phyloP scores from a whole-genome alignment of 2,113 vertebrate species.

The Apteryx owenii region DNA sequence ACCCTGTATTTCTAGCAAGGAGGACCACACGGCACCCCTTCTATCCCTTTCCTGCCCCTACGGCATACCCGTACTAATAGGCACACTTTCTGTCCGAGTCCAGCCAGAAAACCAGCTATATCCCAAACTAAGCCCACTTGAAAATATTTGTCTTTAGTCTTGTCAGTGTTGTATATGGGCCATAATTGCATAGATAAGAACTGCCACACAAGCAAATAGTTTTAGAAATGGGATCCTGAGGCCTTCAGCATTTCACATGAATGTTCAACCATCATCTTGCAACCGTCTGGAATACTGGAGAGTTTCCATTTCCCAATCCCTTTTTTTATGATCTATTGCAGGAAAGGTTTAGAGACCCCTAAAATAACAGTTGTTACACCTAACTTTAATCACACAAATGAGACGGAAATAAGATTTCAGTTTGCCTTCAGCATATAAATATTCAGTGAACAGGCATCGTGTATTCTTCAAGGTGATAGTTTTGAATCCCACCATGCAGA shows the following conservation, averaged over 20 bases:
- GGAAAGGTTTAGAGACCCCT: not conserved
- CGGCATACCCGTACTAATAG: not conserved
- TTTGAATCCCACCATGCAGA: not conserved
- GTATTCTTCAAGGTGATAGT: not conserved
- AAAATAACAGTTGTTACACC: fast-evolving
- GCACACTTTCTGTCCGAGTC: not conserved
- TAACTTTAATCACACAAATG: not conserved
- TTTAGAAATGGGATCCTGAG: not conserved
- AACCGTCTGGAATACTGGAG: not conserved
- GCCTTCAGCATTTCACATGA: not conserved
- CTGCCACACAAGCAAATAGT: not conserved
- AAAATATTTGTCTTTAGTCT: not conserved
- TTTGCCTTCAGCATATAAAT: not conserved
- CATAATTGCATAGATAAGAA: not conserved
- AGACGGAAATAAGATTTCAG: not conserved
- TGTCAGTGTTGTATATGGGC: not conserved
- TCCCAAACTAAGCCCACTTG: not conserved
- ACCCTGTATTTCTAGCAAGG: not conserved
- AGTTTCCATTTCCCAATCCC: not conserved
- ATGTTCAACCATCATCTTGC: not conserved
- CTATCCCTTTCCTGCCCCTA: not conserved
- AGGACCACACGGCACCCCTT: not conserved
- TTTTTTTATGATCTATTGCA: not conserved
- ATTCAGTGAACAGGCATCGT: not conserved
- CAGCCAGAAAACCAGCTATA: not conserved